phyloP scores from a whole-genome alignment of 2,113 vertebrate species.

The western clawed frog (Xenopus tropicalis) region DNA sequence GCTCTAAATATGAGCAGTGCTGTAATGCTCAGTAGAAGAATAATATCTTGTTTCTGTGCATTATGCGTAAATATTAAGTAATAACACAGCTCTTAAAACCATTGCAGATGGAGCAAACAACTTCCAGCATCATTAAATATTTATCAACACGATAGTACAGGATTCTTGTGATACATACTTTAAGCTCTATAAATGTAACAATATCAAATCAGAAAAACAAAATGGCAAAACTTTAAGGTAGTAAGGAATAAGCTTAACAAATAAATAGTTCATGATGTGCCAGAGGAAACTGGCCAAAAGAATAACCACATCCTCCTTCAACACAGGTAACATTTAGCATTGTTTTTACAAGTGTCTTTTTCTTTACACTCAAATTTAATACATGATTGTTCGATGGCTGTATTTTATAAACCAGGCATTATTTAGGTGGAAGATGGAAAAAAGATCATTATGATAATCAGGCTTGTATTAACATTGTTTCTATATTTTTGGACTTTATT shows the following conservation, averaged over 20 bases:
- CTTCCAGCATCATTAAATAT: constrained; percentile 58
- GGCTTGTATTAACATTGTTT: no score
- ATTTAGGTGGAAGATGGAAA: background rate
- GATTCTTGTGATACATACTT: constrained; percentile 58
- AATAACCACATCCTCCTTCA: constrained; percentile 65
- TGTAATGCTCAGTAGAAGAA: background rate
- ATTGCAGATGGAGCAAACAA: constrained; percentile 51
- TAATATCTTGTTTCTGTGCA: constrained; percentile 44
- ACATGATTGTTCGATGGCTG: constrained; percentile 58
- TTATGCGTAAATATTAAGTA: constrained; percentile 53
- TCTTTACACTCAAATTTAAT: constrained; percentile 61
- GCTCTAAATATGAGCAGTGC: background rate
- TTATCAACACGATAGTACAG: constrained; percentile 58
- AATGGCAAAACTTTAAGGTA: constrained; percentile 48
- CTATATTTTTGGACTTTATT: no score
- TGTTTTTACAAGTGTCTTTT: constrained; percentile 71
- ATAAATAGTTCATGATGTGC: constrained; percentile 65
- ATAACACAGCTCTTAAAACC: constrained; percentile 64
- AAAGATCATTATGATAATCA: background rate
- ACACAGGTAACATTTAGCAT: constrained; percentile 53
- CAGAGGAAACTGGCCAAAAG: constrained; percentile 66
- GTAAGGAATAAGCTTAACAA: constrained; percentile 58
- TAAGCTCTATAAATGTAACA: constrained; percentile 56
- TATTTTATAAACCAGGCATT: constrained; percentile 58
- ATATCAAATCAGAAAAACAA: constrained; percentile 56